These are phyloP conservation scores for Frankliniella intonsa DNA, from an alignment of 2,888 invertebrate species.

Conservation along the genomic window DNA sequence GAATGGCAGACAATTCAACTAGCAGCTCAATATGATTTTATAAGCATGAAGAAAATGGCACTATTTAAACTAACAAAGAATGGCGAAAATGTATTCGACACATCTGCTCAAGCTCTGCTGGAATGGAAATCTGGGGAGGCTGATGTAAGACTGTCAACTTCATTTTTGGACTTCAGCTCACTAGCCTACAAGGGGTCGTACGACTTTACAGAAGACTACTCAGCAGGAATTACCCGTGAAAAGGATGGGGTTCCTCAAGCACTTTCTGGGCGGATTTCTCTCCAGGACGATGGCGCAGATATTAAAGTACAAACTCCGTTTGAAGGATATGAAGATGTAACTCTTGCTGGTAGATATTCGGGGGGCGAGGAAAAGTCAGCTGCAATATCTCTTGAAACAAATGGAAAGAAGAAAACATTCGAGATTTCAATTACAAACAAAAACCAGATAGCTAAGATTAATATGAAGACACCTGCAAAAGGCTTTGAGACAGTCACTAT, in stretches of 20 bases:
- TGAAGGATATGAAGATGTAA: not conserved
- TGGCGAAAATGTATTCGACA: not conserved
- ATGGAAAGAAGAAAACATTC: not conserved
- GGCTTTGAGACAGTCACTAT: constrained; percentile 28
- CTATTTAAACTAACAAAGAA: not conserved
- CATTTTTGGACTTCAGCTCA: not conserved
- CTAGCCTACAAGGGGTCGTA: not conserved
- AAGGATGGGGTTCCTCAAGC: constrained; percentile 34
- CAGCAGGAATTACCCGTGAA: constrained; percentile 33
- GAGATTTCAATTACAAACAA: not conserved
- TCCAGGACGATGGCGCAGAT: constrained; percentile 33
- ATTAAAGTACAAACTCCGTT: constrained; percentile 37
- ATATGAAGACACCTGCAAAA: constrained; percentile 31
- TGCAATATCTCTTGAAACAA: not conserved
- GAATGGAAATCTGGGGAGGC: not conserved
- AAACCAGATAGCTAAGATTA: constrained; percentile 27
- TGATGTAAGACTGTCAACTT: not conserved
- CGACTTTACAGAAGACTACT: constrained; percentile 36
- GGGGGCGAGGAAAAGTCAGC: not conserved
- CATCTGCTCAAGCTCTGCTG: not conserved
- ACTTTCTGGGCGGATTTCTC: constrained; percentile 35
- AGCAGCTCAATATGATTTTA: not conserved
- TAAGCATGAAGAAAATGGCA: not conserved
- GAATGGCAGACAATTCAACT: not conserved
- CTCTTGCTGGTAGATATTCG: not conserved